Percentiles rank a stretch among this genome's conserved stretches.
Conservation (phyloP, 1,140 invertebrate genomes). For the Battus philenor region DNA sequence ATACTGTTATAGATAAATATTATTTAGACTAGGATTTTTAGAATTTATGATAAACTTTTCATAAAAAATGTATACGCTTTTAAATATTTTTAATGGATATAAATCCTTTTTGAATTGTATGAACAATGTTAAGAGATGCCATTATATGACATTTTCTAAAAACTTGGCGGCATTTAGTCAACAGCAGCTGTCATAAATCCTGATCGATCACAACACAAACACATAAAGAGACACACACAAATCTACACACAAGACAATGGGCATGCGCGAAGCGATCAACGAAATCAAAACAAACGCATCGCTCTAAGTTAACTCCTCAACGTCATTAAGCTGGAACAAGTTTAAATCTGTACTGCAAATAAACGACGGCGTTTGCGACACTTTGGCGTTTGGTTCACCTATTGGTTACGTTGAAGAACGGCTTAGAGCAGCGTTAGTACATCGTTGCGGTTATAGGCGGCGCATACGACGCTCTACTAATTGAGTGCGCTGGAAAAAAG, state of each 20-base stretch:
- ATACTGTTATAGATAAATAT: no score
- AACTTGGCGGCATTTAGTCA: no score
- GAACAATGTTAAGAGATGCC: no score
- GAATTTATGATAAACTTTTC: no score
- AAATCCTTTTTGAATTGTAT: no score
- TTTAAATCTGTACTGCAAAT: constrained; percentile 10
- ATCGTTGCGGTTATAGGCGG: constrained; percentile 5
- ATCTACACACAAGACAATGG: background rate
- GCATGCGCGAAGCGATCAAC: constrained; percentile 13
- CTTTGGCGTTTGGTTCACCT: background rate
- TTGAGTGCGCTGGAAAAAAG: constrained; percentile 12
- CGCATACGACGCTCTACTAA: constrained; percentile 2
- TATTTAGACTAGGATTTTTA: no score
- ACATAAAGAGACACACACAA: background rate
- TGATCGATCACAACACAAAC: no score
- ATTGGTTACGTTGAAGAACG: constrained; percentile 4
- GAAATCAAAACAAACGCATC: constrained; percentile 10
- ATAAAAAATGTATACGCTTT: no score
- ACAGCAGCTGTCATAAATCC: no score
- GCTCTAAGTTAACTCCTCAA: constrained; percentile 16
- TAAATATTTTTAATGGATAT: no score
- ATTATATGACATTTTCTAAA: no score
- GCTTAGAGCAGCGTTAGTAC: constrained; percentile 8
- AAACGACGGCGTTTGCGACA: constrained; percentile 7
- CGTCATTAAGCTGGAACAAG: constrained; percentile 8